phyloP scores from a whole-genome alignment of 2,113 vertebrate genomes.

The Ovibos moschatus region DNA sequence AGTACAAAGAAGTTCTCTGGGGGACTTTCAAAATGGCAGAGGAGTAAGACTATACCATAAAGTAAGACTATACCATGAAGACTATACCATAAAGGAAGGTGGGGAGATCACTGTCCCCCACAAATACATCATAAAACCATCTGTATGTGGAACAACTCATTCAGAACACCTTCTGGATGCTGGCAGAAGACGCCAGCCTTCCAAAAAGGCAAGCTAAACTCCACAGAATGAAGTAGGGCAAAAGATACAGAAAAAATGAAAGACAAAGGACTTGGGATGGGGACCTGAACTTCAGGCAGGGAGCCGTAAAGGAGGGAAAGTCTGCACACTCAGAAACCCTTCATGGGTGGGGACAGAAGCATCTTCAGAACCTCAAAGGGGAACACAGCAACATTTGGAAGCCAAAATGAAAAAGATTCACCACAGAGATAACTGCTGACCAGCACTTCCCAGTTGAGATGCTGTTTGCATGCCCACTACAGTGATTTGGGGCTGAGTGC shows the following conservation, averaged over 20 bases:
- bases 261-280: not conserved
- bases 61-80: not conserved
- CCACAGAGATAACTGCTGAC: not conserved
- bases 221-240: not conserved
- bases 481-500: not conserved
- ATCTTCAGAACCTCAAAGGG: not conserved
- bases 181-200: not conserved
- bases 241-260: not conserved
- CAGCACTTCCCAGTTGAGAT: not conserved
- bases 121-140: not conserved
- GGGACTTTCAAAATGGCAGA: not conserved
- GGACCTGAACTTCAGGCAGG: not conserved
- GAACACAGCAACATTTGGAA: not conserved
- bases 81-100: not conserved
- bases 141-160: not conserved
- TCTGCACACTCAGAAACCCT: not conserved
- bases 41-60: not conserved
- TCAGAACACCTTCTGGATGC: not conserved
- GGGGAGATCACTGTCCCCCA: not conserved
- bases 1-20: not conserved
- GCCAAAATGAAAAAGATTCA: not conserved
- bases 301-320: not conserved
- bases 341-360: not conserved
- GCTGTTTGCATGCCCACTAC: not conserved
- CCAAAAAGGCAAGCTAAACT: not conserved